phyloP scores from a whole-genome alignment of 1,140 invertebrate genomes.

The Paracyclopina nana region DNA sequence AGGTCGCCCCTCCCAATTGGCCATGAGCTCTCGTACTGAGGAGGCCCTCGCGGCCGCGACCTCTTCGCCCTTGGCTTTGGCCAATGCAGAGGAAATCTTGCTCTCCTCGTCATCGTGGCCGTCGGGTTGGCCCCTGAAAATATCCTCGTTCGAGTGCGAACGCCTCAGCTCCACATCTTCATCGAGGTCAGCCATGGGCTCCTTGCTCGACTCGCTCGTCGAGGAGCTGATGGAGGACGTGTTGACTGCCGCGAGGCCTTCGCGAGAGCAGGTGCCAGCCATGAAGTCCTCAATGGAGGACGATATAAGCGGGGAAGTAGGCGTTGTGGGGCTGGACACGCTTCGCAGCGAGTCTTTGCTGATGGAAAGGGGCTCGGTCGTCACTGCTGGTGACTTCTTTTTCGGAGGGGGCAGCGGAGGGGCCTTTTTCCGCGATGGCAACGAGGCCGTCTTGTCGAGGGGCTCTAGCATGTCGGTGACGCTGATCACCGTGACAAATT shows the following conservation, averaged over 20 bases:
- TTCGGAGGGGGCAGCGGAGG: neutral
- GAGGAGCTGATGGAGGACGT: too few relatives aligned
- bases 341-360: constrained; percentile 7
- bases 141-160: neutral
- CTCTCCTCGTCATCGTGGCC: neutral
- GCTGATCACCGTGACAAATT: constrained; percentile 67
- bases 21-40: neutral
- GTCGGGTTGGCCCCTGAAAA: constrained; percentile 9
- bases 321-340: constrained; percentile 7
- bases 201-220: too few relatives aligned
- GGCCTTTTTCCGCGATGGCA: too few relatives aligned
- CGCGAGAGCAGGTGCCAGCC: neutral
- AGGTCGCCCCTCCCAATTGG: constrained; percentile 10
- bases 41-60: neutral
- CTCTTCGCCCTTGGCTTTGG: too few relatives aligned
- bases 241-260: too few relatives aligned
- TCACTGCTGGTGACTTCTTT: neutral
- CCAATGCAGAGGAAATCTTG: too few relatives aligned
- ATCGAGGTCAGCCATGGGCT: too few relatives aligned
- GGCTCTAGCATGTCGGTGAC: too few relatives aligned
- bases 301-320: constrained; percentile 2
- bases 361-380: neutral
- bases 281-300: too few relatives aligned
- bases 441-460: constrained; percentile 19
- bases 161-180: neutral